Base-by-base conservation (phyloP, 1,140 invertebrate species). In the Ditylenchus dipsaci region DNA sequence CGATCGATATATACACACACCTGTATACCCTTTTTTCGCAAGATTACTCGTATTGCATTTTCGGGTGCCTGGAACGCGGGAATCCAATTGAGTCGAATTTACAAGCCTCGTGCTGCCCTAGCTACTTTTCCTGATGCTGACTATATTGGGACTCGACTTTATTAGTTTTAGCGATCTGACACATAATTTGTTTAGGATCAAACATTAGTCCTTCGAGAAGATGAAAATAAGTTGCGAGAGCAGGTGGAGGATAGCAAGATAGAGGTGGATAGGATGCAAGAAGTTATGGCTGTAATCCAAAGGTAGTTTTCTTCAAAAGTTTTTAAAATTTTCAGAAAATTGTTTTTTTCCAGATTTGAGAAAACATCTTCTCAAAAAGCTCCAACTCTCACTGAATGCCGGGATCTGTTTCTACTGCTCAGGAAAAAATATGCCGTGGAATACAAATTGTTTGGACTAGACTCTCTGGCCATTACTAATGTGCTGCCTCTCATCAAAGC, bases 391-490 rank as follows among this genome's bases (percentile, higher is more conserved):
- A 87, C 88, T 60, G 88, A 90, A 65, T 89, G 89, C 42, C 89
- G 89, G 38, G 84, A 87, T 45, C 87, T 90, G 9, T 92, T 94
- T 72, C 87, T 87, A 62, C 87, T 88, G 68, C 84, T 95, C 8
- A 89, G 91, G 70, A 76, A 84, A 26, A 82, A 87, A n/a, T 87
- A 82, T 77, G 83, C 85, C 63, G 83, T 84, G 65, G 86, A 88
- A 71, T 88, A 87, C 68, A 83, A 83, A 53, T 76, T 86, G 57
- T 87, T 85, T 78, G 85, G 86, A 38, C 73, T 87, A 63, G 82
- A 84, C 29, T 76, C 84, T 42, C 67, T 87, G 13, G 84, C 84
- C 1, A 78, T 86, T 13, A 82, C 85, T 26, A 74, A 84, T n/a
- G 84, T 86, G 15, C 82, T 85, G 67, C 85, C 86, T 47, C 63